Conservation (phyloP, 2,888 invertebrate genomes). For the Cremastobaeus sp. region DNA sequence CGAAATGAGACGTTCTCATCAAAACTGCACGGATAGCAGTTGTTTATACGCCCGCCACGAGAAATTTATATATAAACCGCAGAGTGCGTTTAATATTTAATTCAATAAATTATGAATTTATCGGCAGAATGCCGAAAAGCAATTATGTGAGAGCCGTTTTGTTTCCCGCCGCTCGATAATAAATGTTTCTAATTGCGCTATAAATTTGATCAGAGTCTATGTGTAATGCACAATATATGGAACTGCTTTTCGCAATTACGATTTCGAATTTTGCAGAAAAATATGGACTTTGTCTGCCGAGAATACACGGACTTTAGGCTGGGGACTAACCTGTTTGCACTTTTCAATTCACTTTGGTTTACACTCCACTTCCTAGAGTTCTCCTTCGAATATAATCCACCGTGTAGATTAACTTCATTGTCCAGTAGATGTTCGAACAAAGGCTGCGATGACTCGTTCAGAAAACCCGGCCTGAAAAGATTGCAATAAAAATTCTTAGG, state of each 20-base stretch:
- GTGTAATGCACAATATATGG: slow-evolving; percentile 5
- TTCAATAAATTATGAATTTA: slow-evolving; percentile 43
- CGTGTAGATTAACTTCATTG: slow-evolving; percentile 69
- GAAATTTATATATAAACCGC: slow-evolving; percentile 32
- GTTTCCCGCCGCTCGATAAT: slow-evolving; percentile 17
- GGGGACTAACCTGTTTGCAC: slow-evolving; percentile 65
- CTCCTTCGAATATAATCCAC: slow-evolving; percentile 73
- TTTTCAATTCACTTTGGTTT: slow-evolving; percentile 57
- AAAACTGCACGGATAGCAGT: slow-evolving; percentile 15
- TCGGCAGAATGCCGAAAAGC: slow-evolving; percentile 14
- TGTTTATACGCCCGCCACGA: slow-evolving; percentile 5
- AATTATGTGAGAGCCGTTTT: slow-evolving; percentile 28
- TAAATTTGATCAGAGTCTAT: slow-evolving; percentile 24
- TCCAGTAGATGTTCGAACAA: slow-evolving; percentile 75
- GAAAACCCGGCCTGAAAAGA: slow-evolving; percentile 32
- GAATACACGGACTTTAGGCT: background rate
- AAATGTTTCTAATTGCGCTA: slow-evolving; percentile 29
- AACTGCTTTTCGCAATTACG: background rate
- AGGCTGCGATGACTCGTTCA: slow-evolving; percentile 68
- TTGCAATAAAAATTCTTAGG: too few species aligned
- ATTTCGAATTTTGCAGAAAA: background rate
- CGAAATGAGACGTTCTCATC: slow-evolving; percentile 14
- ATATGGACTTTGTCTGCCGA: background rate
- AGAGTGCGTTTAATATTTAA: slow-evolving; percentile 28
- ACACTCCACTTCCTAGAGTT: slow-evolving; percentile 56